These are phyloP conservation scores for Potamarius usumacintae DNA, from an alignment of 2,113 vertebrate genomes.

Conservation along the genomic window DNA sequence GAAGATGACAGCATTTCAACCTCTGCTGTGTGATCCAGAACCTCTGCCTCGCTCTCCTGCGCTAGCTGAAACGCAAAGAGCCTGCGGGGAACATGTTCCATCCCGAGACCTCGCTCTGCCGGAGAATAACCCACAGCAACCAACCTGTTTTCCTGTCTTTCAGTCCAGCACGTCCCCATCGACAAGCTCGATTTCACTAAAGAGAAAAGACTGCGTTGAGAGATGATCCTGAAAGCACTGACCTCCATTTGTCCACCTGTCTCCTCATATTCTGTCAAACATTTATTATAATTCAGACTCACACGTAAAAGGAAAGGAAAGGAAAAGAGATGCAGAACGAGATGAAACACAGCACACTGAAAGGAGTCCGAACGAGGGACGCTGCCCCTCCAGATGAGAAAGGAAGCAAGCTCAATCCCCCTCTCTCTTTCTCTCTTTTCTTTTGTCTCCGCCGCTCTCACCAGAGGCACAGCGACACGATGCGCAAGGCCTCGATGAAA, in stretches of 20 bases:
- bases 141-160: neutral
- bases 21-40: slow-evolving; percentile 20
- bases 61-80: neutral
- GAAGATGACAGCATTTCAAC: slow-evolving; percentile 32
- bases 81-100: neutral
- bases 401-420: slow-evolving; percentile 10
- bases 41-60: slow-evolving; percentile 1
- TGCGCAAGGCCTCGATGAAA: neutral
- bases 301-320: neutral
- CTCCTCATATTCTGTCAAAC: neutral
- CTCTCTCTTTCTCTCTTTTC: slow-evolving; percentile 16
- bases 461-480: neutral
- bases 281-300: neutral
- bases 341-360: neutral
- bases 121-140: neutral
- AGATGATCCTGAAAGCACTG: neutral
- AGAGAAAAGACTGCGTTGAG: neutral
- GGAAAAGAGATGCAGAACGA: neutral
- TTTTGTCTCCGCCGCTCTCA: slow-evolving; percentile 57
- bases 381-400: neutral
- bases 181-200: neutral
- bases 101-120: neutral
- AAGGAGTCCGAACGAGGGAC: neutral
- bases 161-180: neutral
- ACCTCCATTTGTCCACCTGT: neutral